These are phyloP conservation scores for Grallaria varia DNA, from an alignment of 2,113 vertebrate genomes.

Conservation along the genomic window DNA sequence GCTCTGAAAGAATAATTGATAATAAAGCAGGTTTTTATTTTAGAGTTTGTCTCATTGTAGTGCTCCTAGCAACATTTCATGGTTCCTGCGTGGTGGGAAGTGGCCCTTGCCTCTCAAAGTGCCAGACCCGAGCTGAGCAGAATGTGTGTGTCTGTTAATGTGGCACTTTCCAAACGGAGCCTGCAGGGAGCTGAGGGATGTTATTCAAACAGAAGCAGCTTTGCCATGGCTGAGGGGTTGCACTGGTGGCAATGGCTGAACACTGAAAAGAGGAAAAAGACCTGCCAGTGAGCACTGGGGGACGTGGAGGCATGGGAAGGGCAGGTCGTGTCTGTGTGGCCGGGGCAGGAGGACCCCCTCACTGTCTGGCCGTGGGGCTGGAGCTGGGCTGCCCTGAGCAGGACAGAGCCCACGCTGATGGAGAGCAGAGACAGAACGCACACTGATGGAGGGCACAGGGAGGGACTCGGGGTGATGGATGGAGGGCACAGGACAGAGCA, in stretches of 20 bases:
- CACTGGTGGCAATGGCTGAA: not conserved
- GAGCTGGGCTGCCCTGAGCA: no score
- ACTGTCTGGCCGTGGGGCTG: no score
- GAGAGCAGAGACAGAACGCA: no score
- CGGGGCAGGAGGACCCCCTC: no score
- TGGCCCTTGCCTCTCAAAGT: not conserved
- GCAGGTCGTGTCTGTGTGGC: fast-evolving
- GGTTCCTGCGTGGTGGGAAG: not conserved
- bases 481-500: fast-evolving
- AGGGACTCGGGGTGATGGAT: no score
- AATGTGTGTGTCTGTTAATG: fast-evolving
- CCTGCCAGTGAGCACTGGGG: fast-evolving
- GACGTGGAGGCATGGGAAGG: fast-evolving
- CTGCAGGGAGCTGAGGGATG: fast-evolving
- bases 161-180: fast-evolving
- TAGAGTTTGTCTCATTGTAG: not conserved
- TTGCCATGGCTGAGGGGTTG: not conserved
- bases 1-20: not conserved
- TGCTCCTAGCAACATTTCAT: not conserved
- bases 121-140: not conserved
- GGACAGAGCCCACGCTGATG: no score
- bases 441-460: no score
- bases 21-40: not conserved
- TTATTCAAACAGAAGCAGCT: not conserved
- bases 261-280: fast-evolving